Conservation (phyloP, 2,797 vertebrate species). For the Hypotaenidia philippensis region DNA sequence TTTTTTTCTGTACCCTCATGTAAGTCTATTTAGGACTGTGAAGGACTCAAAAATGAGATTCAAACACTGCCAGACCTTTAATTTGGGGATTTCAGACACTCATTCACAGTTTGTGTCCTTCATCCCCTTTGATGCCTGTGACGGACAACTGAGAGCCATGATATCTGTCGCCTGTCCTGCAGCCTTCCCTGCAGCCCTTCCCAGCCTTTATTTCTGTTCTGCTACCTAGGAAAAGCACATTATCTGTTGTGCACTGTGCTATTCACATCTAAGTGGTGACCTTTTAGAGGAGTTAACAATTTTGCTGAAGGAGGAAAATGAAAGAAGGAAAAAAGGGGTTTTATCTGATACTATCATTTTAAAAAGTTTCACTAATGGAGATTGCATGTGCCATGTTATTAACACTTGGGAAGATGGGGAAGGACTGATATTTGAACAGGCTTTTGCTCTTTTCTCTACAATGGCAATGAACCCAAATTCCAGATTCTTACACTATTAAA, state of each 20-base stretch:
- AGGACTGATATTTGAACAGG: constrained; percentile 12
- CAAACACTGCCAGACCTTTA: not conserved
- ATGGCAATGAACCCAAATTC: not conserved
- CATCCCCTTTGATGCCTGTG: not conserved
- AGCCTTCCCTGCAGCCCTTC: not conserved
- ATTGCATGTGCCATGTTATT: not conserved
- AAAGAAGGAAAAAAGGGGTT: not conserved
- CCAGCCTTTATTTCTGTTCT: not conserved
- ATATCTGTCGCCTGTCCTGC: not conserved
- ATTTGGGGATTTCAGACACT: not conserved
- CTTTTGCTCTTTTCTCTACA: not conserved
- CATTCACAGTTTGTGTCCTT: not conserved
- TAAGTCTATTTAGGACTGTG: not conserved
- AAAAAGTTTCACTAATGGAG: not conserved
- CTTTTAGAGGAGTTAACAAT: constrained; percentile 21
- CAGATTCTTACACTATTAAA: not conserved
- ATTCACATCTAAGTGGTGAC: constrained; percentile 11
- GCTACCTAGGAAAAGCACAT: not conserved
- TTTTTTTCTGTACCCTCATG: not conserved
- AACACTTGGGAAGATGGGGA: not conserved
- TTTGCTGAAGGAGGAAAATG: not conserved
- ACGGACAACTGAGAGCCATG: not conserved
- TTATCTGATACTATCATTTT: not conserved
- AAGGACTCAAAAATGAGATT: not conserved
- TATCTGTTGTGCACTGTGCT: not conserved